phyloP scores from a whole-genome alignment of 1,140 invertebrate genomes.

The Cheumatopsyche charites region DNA sequence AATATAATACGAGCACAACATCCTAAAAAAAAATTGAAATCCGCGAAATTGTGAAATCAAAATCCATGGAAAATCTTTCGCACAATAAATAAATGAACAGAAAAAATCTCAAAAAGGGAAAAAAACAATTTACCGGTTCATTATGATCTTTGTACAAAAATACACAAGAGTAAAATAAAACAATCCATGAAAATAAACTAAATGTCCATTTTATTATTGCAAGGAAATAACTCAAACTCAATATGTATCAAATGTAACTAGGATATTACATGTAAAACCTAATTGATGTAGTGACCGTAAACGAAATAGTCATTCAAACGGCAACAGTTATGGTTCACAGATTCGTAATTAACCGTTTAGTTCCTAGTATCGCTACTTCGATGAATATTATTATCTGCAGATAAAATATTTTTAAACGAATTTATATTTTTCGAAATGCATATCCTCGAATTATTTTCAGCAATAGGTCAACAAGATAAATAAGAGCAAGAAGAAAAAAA shows the following conservation, averaged over 20 bases:
- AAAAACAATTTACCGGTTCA: too few relatives aligned
- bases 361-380: too few relatives aligned
- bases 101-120: neutral
- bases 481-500: neutral
- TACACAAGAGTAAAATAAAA: too few relatives aligned
- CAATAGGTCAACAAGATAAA: slow-evolving; percentile 5
- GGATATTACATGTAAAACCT: neutral
- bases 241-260: too few relatives aligned
- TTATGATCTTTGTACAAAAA: too few relatives aligned
- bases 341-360: neutral
- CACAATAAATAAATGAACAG: neutral
- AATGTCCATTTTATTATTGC: too few relatives aligned
- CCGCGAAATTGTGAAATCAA: neutral
- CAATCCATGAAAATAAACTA: too few relatives aligned
- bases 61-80: neutral
- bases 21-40: too few relatives aligned
- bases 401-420: slow-evolving; percentile 19
- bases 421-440: neutral
- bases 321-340: slow-evolving; percentile 1
- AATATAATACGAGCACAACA: slow-evolving; percentile 1
- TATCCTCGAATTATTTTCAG: neutral
- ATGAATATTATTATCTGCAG: neutral
- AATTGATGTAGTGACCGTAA: slow-evolving; percentile 27
- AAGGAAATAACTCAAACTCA: too few relatives aligned
- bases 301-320: slow-evolving; percentile 22